These are phyloP conservation scores for Desmodus rotundus DNA, from an alignment of 2,113 vertebrate genomes.

Conservation along the genomic window DNA sequence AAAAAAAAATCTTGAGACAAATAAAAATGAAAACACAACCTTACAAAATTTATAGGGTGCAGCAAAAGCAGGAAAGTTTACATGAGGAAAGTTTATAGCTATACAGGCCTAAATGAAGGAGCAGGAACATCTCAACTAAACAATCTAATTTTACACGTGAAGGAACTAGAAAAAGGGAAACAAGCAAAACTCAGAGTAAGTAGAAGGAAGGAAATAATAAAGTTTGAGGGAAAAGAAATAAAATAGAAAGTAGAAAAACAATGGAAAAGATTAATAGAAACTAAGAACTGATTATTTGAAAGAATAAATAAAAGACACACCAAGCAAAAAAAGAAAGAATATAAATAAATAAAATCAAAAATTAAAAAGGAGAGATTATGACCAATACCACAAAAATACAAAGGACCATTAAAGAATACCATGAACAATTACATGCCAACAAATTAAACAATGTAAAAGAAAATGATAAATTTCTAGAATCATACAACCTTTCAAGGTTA, in stretches of 20 bases:
- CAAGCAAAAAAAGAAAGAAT: not conserved
- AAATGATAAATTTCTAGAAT: not conserved
- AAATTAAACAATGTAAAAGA: not conserved
- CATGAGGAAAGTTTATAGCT: not conserved
- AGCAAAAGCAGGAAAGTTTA: not conserved
- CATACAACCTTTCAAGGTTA: not conserved
- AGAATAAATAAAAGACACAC: not conserved
- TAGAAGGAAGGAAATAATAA: not conserved
- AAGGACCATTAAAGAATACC: not conserved
- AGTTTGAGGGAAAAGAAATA: not conserved
- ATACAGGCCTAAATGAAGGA: not conserved
- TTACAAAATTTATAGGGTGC: not conserved
- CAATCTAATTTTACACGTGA: not conserved
- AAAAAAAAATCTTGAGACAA: not conserved
- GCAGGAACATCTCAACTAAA: not conserved
- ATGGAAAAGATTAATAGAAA: not conserved
- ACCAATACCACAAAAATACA: not conserved
- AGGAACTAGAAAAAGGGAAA: not conserved
- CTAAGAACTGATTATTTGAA: not conserved
- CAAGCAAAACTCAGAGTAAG: not conserved
- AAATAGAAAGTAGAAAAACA: not conserved
- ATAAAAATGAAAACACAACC: not conserved
- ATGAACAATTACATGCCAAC: not conserved
- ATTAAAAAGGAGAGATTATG: not conserved
- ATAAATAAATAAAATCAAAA: not conserved